Conservation (phyloP, 2,888 invertebrate species). For the Smittia sp. region DNA sequence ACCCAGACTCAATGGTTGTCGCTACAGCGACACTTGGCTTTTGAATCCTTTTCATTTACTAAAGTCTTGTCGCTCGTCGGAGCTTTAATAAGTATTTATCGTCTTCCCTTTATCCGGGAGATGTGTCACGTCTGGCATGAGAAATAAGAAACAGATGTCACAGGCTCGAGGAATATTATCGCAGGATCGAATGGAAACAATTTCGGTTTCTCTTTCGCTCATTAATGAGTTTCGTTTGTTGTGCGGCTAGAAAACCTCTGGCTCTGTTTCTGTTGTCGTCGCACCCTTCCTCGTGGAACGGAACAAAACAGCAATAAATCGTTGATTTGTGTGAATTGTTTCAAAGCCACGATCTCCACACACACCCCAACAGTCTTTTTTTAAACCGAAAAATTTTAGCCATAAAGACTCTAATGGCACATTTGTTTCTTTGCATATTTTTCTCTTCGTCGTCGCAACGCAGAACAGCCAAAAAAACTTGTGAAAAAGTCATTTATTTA, state of each 20-base stretch:
- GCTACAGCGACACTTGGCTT: no score
- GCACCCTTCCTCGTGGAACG: not conserved
- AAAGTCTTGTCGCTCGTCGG: no score
- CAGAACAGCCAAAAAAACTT: conserved; percentile 32
- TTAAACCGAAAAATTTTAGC: not conserved
- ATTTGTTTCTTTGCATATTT: conserved; percentile 31
- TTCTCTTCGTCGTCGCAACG: not conserved
- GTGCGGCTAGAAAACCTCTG: no score
- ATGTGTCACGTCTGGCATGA: no score
- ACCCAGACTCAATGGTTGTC: not conserved
- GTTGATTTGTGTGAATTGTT: not conserved
- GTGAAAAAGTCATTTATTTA: conserved; percentile 2
- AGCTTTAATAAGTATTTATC: no score
- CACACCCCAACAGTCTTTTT: conserved; percentile 6
- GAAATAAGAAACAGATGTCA: no score
- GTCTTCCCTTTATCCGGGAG: no score
- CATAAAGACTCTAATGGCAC: conserved; percentile 36
- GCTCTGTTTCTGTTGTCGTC: not conserved
- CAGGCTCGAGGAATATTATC: no score
- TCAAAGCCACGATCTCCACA: not conserved
- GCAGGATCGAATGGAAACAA: no score
- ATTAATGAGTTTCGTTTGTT: no score
- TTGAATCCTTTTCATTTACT: no score
- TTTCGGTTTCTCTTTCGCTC: no score
- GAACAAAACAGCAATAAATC: not conserved